Conservation (phyloP, 2,888 invertebrate species). For the Globia sparganii region DNA sequence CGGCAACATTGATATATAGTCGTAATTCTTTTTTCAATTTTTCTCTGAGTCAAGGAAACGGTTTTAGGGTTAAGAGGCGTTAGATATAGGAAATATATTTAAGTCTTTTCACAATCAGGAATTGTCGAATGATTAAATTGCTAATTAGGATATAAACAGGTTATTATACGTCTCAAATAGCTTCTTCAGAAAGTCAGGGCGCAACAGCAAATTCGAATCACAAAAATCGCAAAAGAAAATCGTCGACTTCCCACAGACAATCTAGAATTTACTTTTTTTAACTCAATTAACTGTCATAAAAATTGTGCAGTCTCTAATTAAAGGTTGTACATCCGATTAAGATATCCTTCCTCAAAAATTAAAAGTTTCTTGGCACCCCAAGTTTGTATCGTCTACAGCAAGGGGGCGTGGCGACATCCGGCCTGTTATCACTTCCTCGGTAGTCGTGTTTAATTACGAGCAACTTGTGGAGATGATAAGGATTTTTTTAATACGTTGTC, state of each 20-base stretch:
- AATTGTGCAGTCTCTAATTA: constrained; percentile 63
- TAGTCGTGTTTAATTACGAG: constrained; percentile 77
- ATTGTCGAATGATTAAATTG: background rate
- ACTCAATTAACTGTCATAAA: constrained; percentile 65
- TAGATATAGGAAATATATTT: too few relatives aligned
- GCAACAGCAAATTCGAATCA: background rate
- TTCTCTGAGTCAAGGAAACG: too few relatives aligned
- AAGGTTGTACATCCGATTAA: constrained; percentile 58
- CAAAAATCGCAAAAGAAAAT: background rate
- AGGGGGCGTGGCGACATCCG: constrained; percentile 76
- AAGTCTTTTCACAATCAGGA: background rate
- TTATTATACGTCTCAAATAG: background rate
- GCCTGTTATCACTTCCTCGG: constrained; percentile 77
- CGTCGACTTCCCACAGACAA: constrained; percentile 48
- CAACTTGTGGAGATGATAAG: constrained; percentile 71
- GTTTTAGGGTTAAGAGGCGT: too few relatives aligned
- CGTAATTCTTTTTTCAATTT: background rate
- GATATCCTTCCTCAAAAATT: constrained; percentile 55
- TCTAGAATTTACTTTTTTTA: constrained; percentile 34
- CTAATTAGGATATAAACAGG: background rate
- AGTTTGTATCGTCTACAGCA: constrained; percentile 48
- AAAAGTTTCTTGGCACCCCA: constrained; percentile 57
- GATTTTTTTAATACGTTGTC: constrained; percentile 65
- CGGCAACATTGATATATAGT: background rate
- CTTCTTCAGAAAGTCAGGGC: background rate